Percentiles rank a stretch among this genome's conserved stretches.
Evolutionary conservation across 1,140 invertebrate species (phyloP).

Genomic region (Drosophila miranda): DNA sequence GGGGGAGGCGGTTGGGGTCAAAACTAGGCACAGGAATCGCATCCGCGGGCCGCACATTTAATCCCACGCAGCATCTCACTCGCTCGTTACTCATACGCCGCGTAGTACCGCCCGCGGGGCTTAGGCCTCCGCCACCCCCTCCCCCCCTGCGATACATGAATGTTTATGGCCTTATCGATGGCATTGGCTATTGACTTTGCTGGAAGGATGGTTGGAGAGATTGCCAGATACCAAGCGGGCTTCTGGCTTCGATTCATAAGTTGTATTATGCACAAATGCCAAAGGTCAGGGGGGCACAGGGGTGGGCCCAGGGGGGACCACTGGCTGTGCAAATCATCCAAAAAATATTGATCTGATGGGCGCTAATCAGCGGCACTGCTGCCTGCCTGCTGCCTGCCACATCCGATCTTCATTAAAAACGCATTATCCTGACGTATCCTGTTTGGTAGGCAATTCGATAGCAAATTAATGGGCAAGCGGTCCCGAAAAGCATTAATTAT

Average conservation of each 20-base stretch:
- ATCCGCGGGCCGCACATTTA: conserved; percentile 46
- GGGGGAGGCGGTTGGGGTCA: conserved; percentile 23
- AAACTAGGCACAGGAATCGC: conserved; percentile 46
- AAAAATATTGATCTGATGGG: background rate
- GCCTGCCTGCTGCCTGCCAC: background rate
- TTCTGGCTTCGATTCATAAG: conserved; percentile 76
- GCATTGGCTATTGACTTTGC: conserved; percentile 79
- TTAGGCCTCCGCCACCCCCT: too few relatives aligned
- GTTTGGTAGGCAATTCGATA: conserved; percentile 52
- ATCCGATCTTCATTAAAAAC: conserved; percentile 54
- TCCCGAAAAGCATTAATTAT: conserved; percentile 67
- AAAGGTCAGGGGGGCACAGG: conserved; percentile 36
- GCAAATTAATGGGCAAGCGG: conserved; percentile 47
- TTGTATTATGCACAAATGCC: conserved; percentile 58
- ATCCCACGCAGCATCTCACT: conserved; percentile 66
- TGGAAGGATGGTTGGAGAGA: conserved; percentile 15
- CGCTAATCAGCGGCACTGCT: conserved; percentile 26
- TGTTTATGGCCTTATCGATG: conserved; percentile 72
- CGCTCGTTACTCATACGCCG: conserved; percentile 67
- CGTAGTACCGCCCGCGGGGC: conserved; percentile 20
- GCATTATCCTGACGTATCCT: conserved; percentile 33
- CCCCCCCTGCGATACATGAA: conserved; percentile 27
- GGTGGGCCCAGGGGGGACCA: conserved; percentile 1
- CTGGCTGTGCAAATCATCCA: conserved; percentile 18
- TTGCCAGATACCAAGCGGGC: conserved; percentile 46